Percentiles rank a stretch among this genome's conserved stretches.
These are phyloP conservation scores for Coilia nasus DNA, from an alignment of 2,797 vertebrate genomes.

Conservation along the genomic window DNA sequence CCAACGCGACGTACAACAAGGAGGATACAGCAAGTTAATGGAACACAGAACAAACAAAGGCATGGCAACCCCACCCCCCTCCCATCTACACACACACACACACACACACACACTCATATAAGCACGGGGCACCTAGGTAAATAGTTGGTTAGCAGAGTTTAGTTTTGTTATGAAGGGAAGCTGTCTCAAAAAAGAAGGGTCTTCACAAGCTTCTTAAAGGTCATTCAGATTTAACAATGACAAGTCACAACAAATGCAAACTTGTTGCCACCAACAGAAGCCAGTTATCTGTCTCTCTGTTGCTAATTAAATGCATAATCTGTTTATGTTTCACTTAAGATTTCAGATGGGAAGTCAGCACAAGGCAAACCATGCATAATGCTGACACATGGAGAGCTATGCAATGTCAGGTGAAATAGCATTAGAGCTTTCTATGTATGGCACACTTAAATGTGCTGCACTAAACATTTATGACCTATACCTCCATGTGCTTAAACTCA, in stretches of 20 bases:
- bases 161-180: too few species aligned
- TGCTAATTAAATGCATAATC: slow-evolving; percentile 1
- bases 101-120: too few species aligned
- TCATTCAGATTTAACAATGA: slow-evolving; percentile 4
- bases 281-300: slow-evolving; percentile 2
- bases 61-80: too few species aligned
- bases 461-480: background rate
- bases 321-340: slow-evolving; percentile 14
- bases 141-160: too few species aligned
- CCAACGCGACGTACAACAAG: too few species aligned
- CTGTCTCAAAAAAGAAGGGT: too few species aligned
- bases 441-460: background rate
- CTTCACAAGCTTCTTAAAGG: too few species aligned
- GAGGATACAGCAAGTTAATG: too few species aligned
- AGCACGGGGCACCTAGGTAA: too few species aligned
- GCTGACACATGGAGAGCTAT: background rate
- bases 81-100: too few species aligned
- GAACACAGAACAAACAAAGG: too few species aligned
- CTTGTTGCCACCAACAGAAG: slow-evolving; percentile 9
- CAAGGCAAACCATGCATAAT: slow-evolving; percentile 9
- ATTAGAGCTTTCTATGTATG: background rate
- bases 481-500: too few species aligned
- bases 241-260: background rate
- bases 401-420: background rate
- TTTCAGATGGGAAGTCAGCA: background rate